Evolutionary conservation across 2,113 vertebrate genomes (phyloP).

Genomic region (Eurystomus gularis): DNA sequence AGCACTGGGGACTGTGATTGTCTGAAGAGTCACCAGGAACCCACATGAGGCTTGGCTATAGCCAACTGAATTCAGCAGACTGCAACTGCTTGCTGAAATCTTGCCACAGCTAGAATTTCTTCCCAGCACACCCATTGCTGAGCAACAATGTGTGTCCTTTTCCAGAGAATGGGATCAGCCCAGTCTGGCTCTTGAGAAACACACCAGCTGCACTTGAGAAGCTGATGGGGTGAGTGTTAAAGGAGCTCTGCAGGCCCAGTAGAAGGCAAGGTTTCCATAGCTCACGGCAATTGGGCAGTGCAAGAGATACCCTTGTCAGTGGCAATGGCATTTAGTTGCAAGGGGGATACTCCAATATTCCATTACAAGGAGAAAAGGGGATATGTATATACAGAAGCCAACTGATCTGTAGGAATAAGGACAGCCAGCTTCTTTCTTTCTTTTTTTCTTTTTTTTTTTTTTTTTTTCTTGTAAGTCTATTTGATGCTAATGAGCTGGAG

Average conservation of each 20-base stretch:
- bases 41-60: not conserved
- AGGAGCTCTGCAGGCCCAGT: conserved; percentile 15
- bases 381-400: not conserved
- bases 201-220: conserved; percentile 44
- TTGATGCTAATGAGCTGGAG: conserved; percentile 41
- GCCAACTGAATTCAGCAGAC: not conserved
- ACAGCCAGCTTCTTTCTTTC: not conserved
- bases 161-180: conserved; percentile 43
- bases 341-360: not conserved
- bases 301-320: conserved; percentile 31
- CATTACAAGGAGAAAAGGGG: not conserved
- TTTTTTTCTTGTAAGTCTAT: not conserved
- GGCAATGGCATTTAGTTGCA: conserved; percentile 15
- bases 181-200: conserved; percentile 50
- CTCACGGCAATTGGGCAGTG: conserved; percentile 9
- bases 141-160: conserved; percentile 54
- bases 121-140: conserved; percentile 50
- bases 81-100: conserved; percentile 33
- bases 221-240: not conserved
- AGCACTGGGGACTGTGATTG: not conserved
- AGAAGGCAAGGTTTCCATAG: not conserved
- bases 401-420: not conserved
- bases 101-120: conserved; percentile 22
- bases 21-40: not conserved
- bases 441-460: accelerated